Evolutionary conservation across 2,797 vertebrate genomes (phyloP).

Genomic region (Arrhamphus sclerolepis): DNA sequence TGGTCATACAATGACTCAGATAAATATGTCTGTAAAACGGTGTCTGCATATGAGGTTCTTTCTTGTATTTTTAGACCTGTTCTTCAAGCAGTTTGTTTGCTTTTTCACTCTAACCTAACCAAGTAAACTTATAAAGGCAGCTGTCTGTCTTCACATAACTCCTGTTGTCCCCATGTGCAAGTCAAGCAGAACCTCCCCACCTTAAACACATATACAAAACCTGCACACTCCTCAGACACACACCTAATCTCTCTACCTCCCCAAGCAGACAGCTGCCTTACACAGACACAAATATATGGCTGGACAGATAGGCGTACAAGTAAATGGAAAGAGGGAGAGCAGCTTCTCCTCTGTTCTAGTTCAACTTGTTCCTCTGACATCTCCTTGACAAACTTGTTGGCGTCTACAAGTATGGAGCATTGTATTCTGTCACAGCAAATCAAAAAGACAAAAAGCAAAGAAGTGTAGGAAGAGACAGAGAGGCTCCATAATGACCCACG

Average conservation of each 20-base stretch:
- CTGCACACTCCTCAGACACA: constrained; percentile 39
- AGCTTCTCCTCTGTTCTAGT: constrained; percentile 30
- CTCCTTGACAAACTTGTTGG: constrained; percentile 18
- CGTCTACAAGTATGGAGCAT: constrained; percentile 24
- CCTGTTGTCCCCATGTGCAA: constrained; percentile 32
- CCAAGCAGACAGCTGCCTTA: constrained; percentile 24
- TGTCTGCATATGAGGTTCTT: constrained; percentile 12
- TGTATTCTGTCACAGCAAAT: constrained; percentile 21
- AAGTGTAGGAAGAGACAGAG: constrained; percentile 39
- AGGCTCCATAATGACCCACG: constrained; percentile 52
- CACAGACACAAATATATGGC: constrained; percentile 57
- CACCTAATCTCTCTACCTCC: constrained; percentile 40
- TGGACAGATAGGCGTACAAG: constrained; percentile 27
- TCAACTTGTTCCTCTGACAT: constrained; percentile 49
- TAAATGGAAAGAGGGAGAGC: constrained; percentile 35
- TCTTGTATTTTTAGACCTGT: constrained; percentile 52
- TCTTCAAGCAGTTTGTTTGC: constrained; percentile 20
- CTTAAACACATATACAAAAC: constrained; percentile 64
- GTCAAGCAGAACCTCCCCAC: constrained; percentile 52
- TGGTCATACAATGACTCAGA: constrained; percentile 14
- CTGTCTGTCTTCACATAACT: constrained; percentile 55
- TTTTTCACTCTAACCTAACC: constrained; percentile 35
- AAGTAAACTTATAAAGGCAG: constrained; percentile 44
- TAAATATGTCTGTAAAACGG: constrained; percentile 15
- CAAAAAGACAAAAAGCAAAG: constrained; percentile 33